A percentile compares a stretch with the other conserved stretches of the same genome.
Evolutionary conservation across 2,888 invertebrate species (phyloP).

Genomic region (Thera obeliscata): DNA sequence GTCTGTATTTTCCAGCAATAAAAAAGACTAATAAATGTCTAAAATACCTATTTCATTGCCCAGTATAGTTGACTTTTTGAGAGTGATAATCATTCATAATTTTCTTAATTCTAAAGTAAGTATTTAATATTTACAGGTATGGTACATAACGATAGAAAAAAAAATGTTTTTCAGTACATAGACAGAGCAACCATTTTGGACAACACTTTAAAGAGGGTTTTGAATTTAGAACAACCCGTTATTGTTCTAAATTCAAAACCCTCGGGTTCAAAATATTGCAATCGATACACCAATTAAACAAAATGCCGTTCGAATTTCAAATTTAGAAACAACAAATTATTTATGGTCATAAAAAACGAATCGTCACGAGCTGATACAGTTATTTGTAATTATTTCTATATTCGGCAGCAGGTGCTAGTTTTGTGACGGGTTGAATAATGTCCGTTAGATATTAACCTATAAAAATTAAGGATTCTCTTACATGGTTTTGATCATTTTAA

Average conservation of each 20-base stretch:
- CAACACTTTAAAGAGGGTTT: background rate
- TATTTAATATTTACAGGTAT: too few species aligned
- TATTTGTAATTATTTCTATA: constrained; percentile 66
- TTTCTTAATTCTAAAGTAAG: too few species aligned
- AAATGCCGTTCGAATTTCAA: constrained; percentile 45
- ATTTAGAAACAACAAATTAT: constrained; percentile 32
- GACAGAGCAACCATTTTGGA: background rate
- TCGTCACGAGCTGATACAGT: constrained; percentile 45
- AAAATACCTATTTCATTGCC: too few species aligned
- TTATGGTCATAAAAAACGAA: constrained; percentile 18
- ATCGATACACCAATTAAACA: constrained; percentile 39
- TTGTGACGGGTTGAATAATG: constrained; percentile 7
- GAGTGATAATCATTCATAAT: too few species aligned
- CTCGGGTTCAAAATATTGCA: too few species aligned
- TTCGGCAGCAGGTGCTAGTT: constrained; percentile 69
- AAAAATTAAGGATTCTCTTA: too few species aligned
- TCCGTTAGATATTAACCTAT: constrained; percentile 11
- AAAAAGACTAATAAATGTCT: too few species aligned
- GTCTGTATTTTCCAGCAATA: too few species aligned
- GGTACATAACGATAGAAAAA: too few species aligned
- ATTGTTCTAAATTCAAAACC: background rate
- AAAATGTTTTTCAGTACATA: background rate
- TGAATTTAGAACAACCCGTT: too few species aligned
- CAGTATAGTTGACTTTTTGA: too few species aligned
- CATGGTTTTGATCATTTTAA: too few species aligned